phyloP scores from a whole-genome alignment of 2,797 vertebrate species.

The Tokudaia tokunoshimensis region DNA sequence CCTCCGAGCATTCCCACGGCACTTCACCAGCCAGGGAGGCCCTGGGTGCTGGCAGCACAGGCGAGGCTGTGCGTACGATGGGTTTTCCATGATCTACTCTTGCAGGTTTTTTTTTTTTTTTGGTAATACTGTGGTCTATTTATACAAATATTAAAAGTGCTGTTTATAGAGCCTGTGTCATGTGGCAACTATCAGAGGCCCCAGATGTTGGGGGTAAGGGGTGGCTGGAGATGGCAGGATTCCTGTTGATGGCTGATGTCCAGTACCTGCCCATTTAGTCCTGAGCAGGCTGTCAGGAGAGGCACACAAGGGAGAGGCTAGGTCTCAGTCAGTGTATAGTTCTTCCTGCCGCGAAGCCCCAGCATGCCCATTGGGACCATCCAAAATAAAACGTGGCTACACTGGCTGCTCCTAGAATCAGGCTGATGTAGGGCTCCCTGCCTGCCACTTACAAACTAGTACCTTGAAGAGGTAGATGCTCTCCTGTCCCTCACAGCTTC shows the following conservation, averaged over 20 bases:
- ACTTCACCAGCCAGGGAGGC: not conserved
- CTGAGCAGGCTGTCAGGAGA: not conserved
- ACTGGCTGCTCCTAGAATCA: not conserved
- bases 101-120: slow-evolving; percentile 84
- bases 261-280: accelerated
- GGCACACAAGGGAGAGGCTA: not conserved
- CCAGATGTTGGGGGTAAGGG: accelerated
- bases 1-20: slow-evolving; percentile 66
- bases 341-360: not conserved
- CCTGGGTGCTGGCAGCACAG: slow-evolving; percentile 70
- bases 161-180: slow-evolving; percentile 84
- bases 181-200: too few relatives aligned
- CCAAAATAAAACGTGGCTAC: not conserved
- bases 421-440: not conserved
- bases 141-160: slow-evolving; percentile 91
- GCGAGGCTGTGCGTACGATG: slow-evolving; percentile 77
- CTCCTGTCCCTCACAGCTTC: not conserved
- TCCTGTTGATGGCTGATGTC: not conserved
- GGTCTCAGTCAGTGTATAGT: not conserved
- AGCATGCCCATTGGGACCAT: not conserved
- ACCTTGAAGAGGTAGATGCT: not conserved
- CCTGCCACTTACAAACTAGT: not conserved
- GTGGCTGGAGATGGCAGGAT: not conserved
- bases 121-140: slow-evolving; percentile 91
- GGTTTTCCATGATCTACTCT: slow-evolving; percentile 84